A percentile compares a stretch with the other conserved stretches of the same genome.
These are phyloP conservation scores for Clivina fossor DNA, from an alignment of 2,888 invertebrate genomes.

Conservation along the genomic window DNA sequence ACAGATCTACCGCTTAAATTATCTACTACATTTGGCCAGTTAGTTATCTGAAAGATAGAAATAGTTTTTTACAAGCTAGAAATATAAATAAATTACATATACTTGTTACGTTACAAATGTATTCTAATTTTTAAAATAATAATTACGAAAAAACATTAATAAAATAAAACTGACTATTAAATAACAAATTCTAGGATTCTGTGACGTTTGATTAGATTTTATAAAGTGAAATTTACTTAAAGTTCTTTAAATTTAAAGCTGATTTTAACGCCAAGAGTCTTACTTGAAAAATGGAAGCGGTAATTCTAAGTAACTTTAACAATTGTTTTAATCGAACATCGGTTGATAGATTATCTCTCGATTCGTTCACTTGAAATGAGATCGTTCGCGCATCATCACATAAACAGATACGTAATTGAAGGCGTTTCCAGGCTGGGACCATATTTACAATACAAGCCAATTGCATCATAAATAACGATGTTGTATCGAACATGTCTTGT, in stretches of 20 bases:
- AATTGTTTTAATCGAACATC: conserved; percentile 64
- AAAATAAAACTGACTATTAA: too few species aligned
- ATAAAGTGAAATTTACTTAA: too few species aligned
- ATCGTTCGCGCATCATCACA: conserved; percentile 60
- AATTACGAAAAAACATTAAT: too few species aligned
- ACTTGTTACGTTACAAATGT: not conserved
- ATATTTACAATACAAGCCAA: conserved; percentile 94
- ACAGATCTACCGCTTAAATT: conserved; percentile 19
- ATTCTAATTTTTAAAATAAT: too few species aligned
- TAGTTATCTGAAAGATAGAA: conserved; percentile 62
- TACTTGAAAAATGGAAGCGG: conserved; percentile 75
- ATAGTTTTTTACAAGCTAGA: conserved; percentile 89
- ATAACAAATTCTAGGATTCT: too few species aligned
- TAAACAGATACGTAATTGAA: conserved; percentile 83
- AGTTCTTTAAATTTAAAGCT: too few species aligned
- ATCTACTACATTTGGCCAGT: conserved; percentile 27
- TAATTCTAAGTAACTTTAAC: conserved; percentile 82
- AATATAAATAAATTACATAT: conserved; percentile 51
- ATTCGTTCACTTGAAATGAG: conserved; percentile 44
- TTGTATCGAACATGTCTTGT: conserved; percentile 84
- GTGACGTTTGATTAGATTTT: too few species aligned
- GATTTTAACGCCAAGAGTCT: too few species aligned
- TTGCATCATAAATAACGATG: conserved; percentile 93
- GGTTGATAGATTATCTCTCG: conserved; percentile 42
- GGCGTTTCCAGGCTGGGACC: conserved; percentile 83